These are phyloP conservation scores for Mustelus asterias DNA, from an alignment of 2,113 vertebrate genomes.

Conservation along the genomic window DNA sequence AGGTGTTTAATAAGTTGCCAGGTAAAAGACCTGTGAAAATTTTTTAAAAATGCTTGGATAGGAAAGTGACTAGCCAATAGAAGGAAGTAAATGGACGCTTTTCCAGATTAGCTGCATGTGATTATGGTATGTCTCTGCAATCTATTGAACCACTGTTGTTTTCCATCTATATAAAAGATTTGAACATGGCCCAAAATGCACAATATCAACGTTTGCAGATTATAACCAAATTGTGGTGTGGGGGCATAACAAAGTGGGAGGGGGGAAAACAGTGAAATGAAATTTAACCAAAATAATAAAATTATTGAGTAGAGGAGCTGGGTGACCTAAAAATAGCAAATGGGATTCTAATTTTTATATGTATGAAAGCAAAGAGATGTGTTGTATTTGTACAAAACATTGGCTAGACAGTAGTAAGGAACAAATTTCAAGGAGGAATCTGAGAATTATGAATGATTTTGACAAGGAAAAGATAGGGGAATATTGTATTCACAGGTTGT, in stretches of 20 bases:
- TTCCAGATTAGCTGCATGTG: neutral
- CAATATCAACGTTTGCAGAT: neutral
- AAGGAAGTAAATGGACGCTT: neutral
- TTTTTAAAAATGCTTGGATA: neutral
- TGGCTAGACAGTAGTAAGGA: too few species aligned
- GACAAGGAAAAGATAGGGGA: too few species aligned
- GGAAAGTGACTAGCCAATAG: neutral
- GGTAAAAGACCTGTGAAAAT: neutral
- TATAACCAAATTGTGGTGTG: neutral
- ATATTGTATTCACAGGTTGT: too few species aligned
- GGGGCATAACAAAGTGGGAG: neutral
- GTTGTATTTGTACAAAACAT: too few species aligned
- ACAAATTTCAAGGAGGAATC: too few species aligned
- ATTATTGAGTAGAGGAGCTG: neutral
- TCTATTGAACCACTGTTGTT: neutral
- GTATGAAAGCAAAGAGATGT: neutral
- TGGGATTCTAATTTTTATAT: neutral
- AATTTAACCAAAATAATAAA: neutral
- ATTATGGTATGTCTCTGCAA: neutral
- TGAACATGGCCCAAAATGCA: neutral
- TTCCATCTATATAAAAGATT: neutral
- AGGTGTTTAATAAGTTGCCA: neutral
- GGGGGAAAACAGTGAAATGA: neutral
- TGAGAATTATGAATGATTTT: too few species aligned
- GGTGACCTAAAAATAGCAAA: neutral